phyloP scores from a whole-genome alignment of 2,888 invertebrate species.

The Chalcis sispes region DNA sequence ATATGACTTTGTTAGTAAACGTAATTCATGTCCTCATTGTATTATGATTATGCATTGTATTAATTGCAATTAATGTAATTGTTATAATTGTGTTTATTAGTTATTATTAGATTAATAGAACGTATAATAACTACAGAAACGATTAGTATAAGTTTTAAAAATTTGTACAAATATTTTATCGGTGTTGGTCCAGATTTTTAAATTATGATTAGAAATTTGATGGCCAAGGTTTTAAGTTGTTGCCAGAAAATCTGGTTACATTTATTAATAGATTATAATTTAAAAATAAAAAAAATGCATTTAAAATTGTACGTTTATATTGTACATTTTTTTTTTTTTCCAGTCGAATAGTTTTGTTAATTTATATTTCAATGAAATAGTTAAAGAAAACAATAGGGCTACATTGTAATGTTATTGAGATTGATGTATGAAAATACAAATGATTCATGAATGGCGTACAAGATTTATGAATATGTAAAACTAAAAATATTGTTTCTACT shows the following conservation, averaged over 20 bases:
- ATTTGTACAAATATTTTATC: background rate
- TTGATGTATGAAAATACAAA: too few species aligned
- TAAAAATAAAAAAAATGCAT: slow-evolving; percentile 14
- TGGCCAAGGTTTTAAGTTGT: background rate
- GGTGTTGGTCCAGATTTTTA: background rate
- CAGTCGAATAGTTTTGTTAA: too few species aligned
- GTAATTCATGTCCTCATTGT: slow-evolving; percentile 13
- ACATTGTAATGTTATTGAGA: too few species aligned
- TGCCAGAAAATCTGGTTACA: slow-evolving; percentile 31
- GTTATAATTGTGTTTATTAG: background rate
- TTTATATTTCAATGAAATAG: too few species aligned
- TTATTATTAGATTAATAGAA: background rate
- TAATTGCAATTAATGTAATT: background rate
- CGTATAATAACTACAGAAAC: background rate
- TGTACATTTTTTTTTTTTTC: too few species aligned
- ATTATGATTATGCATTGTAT: background rate
- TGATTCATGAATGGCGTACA: too few species aligned
- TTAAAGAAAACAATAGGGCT: too few species aligned
- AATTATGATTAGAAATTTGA: slow-evolving; percentile 6
- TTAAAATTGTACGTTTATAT: too few species aligned
- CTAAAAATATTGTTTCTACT: too few species aligned
- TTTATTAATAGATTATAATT: slow-evolving; percentile 17
- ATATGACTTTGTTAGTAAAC: slow-evolving; percentile 5
- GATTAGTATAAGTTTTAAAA: background rate
- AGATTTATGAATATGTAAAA: too few species aligned